These are phyloP conservation scores for Aethes cnicana DNA, from an alignment of 2,888 invertebrate genomes.

Conservation along the genomic window DNA sequence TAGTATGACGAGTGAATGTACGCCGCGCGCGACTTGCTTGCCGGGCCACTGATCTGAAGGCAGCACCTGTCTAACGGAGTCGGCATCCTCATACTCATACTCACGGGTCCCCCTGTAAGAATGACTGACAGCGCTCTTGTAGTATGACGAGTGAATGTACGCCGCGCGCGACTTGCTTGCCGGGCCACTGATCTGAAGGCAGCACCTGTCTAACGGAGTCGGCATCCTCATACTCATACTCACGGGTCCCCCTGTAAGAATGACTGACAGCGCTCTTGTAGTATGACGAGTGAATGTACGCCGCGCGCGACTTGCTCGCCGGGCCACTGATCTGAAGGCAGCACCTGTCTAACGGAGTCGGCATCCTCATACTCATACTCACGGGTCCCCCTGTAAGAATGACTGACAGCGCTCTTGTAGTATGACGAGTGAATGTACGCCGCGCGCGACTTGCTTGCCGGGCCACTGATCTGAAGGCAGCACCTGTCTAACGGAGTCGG, in stretches of 20 bases:
- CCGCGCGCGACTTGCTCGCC: slow-evolving; percentile 66
- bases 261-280: slow-evolving; percentile 41
- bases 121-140: slow-evolving; percentile 40
- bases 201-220: too few relatives aligned
- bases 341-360: too few relatives aligned
- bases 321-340: slow-evolving; percentile 64
- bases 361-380: too few relatives aligned
- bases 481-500: too few relatives aligned
- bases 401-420: slow-evolving; percentile 41
- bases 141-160: slow-evolving; percentile 50
- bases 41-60: slow-evolving; percentile 70
- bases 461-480: slow-evolving; percentile 66
- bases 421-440: slow-evolving; percentile 50
- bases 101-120: slow-evolving; percentile 55
- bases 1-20: slow-evolving; percentile 49
- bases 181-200: slow-evolving; percentile 68
- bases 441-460: slow-evolving; percentile 65
- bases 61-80: too few relatives aligned
- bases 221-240: too few relatives aligned
- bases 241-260: slow-evolving; percentile 54
- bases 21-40: slow-evolving; percentile 59
- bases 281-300: slow-evolving; percentile 48
- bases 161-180: slow-evolving; percentile 62
- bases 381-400: slow-evolving; percentile 54
- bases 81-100: too few relatives aligned